Base-by-base conservation (phyloP, 2,888 invertebrate species). In the Tachystola acroxantha region DNA sequence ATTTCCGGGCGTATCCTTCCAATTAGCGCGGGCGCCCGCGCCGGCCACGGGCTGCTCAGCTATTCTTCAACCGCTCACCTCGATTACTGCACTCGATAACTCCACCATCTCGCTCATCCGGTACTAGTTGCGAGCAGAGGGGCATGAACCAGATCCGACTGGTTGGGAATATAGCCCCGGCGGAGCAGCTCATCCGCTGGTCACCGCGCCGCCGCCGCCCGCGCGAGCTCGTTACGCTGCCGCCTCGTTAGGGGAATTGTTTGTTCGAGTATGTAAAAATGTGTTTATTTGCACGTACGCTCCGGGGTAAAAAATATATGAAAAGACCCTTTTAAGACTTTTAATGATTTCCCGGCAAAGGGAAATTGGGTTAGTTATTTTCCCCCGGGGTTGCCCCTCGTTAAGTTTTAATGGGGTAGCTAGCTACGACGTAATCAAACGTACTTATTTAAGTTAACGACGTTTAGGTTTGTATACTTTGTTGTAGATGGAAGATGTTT, bases 321-420 rank as follows among this genome's bases (percentile, higher is more conserved):
- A 84, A 86, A 85, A 82, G 85, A 84, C 81, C 85, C 84, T 85
- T 86, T 85, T 84, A 84, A 85, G 85, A 86, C 85, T 84, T 86
- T 86, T 85, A 85, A 86, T 86, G 85, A 86, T 86, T 85, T 85
- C 82, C 85, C 82, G 81, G 82, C 80, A 85, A 86, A 86, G 81
- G 85, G 80, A 86, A 85, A 86, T 86, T 86, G 86, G 86, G 85
- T 86, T 86, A 86, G 86, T 85, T 86, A 86, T 85, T 85, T 84
- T 84, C 81, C 78, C 84, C 74, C 74, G 73, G 82, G 81, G 82
- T 81, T 81, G 77, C 77, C 80, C 81, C 85, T 86, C 85, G 86
- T 86, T 86, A 86, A 85, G 85, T 85, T 85, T 86, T 86, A 85
- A 85, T 85, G 82, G 84, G 82, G 85, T 82, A 82, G 85, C 80